A percentile compares a stretch with the other conserved stretches of the same genome.
phyloP scores from a whole-genome alignment of 1,140 invertebrate species.

The Philotrypesis tridentata region DNA sequence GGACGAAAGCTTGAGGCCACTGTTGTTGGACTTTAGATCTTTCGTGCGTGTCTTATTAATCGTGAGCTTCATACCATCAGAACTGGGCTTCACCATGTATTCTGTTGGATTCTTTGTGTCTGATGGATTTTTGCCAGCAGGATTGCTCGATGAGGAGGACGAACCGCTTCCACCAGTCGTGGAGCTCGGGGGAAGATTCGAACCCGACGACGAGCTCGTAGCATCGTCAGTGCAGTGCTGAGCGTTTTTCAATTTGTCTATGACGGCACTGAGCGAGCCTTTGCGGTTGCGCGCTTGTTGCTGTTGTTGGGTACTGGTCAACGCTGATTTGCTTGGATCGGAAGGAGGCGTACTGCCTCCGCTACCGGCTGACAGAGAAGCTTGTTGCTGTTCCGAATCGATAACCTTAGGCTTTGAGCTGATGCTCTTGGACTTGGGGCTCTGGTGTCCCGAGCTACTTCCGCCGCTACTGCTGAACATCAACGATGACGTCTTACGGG shows the following conservation, averaged over 20 bases:
- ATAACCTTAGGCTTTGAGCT: conserved; percentile 79
- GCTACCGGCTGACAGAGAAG: conserved; percentile 49
- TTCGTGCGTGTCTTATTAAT: conserved; percentile 90
- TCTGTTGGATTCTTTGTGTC: conserved; percentile 81
- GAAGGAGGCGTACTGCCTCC: conserved; percentile 73
- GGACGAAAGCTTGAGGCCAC: conserved; percentile 64
- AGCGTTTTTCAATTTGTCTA: conserved; percentile 88
- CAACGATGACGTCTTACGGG: conserved; percentile 75
- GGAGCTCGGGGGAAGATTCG: conserved; percentile 60
- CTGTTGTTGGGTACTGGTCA: conserved; percentile 51
- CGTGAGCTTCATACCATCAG: conserved; percentile 90
- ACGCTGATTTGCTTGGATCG: conserved; percentile 73
- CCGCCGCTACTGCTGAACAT: conserved; percentile 70
- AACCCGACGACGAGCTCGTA: conserved; percentile 39
- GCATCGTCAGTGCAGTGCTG: conserved; percentile 76
- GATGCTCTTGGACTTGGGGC: conserved; percentile 81
- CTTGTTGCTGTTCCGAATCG: conserved; percentile 45
- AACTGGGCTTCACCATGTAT: conserved; percentile 88
- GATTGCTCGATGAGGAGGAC: conserved; percentile 37
- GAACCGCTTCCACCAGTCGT: conserved; percentile 64
- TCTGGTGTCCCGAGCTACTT: conserved; percentile 73
- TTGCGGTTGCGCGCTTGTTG: conserved; percentile 81
- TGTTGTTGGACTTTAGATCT: conserved; percentile 74
- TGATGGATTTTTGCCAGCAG: conserved; percentile 44
- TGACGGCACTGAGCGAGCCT: conserved; percentile 87